Percentiles rank a stretch among this genome's conserved stretches.
These are phyloP conservation scores for Protonibea diacanthus DNA, from an alignment of 2,797 vertebrate species.

Conservation along the genomic window DNA sequence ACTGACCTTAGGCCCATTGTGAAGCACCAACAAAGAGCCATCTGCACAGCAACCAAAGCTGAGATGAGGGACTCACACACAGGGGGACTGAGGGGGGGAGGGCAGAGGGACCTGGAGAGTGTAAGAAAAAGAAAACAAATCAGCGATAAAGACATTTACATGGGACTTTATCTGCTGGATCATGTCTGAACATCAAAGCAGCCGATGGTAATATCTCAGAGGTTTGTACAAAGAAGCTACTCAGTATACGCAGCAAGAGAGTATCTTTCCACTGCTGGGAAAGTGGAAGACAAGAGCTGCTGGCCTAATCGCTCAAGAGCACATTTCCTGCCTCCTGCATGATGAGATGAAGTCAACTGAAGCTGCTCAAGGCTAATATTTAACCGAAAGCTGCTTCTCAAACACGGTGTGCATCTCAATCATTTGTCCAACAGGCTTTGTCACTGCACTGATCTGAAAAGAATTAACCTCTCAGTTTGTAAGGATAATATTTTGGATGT, in stretches of 20 bases:
- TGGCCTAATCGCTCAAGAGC: constrained; percentile 79
- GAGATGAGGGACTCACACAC: constrained; percentile 78
- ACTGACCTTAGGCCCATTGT: constrained; percentile 87
- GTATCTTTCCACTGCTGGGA: constrained; percentile 53
- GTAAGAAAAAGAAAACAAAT: constrained; percentile 54
- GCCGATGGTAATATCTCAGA: constrained; percentile 21
- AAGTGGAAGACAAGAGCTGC: constrained; percentile 73
- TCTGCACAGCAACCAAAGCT: constrained; percentile 87
- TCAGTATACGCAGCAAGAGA: constrained; percentile 29
- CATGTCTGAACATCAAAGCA: constrained; percentile 28
- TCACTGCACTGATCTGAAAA: neutral
- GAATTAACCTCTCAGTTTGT: neutral
- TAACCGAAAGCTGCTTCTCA: constrained; percentile 60
- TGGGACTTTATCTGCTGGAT: constrained; percentile 39
- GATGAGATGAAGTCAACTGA: constrained; percentile 68
- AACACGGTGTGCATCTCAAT: constrained; percentile 6
- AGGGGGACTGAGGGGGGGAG: constrained; percentile 55
- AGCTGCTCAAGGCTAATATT: constrained; percentile 70
- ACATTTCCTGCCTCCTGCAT: constrained; percentile 78
- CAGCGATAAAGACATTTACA: constrained; percentile 45
- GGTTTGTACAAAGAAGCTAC: constrained; percentile 28
- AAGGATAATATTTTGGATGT: neutral
- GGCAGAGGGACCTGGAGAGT: constrained; percentile 55
- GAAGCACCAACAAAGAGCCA: constrained; percentile 88
- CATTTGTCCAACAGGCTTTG: neutral